Conservation (phyloP, 2,888 invertebrate genomes). For the Chirona hameri region DNA sequence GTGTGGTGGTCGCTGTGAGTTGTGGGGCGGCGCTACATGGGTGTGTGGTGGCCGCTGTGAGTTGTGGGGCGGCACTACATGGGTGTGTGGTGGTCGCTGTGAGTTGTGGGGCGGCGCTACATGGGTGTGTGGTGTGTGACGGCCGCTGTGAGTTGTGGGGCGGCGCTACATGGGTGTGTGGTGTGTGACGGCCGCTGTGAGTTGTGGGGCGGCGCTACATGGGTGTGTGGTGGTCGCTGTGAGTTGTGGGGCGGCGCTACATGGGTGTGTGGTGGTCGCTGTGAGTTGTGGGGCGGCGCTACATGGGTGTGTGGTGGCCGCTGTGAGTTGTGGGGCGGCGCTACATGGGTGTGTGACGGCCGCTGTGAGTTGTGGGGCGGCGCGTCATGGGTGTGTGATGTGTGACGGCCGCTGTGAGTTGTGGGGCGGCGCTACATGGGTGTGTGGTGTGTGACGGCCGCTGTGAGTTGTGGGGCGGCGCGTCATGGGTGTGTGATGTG, state of each 20-base stretch:
- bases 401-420: too few species aligned
- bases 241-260: neutral
- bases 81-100: neutral
- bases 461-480: too few species aligned
- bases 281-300: too few species aligned
- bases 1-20: too few species aligned
- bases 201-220: neutral
- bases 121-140: neutral
- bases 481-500: neutral
- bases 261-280: neutral
- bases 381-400: neutral
- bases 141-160: too few species aligned
- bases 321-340: too few species aligned
- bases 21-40: neutral
- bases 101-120: neutral
- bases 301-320: neutral
- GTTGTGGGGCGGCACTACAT: neutral
- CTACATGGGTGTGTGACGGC: neutral
- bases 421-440: neutral
- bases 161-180: neutral
- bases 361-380: too few species aligned
- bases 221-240: neutral
- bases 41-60: neutral
- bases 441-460: neutral
- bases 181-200: too few species aligned